Evolutionary conservation across 1,140 invertebrate genomes (phyloP), one percentile per base, ranked within the genome.

Genomic region (Drosophila lacertosa): DNA sequence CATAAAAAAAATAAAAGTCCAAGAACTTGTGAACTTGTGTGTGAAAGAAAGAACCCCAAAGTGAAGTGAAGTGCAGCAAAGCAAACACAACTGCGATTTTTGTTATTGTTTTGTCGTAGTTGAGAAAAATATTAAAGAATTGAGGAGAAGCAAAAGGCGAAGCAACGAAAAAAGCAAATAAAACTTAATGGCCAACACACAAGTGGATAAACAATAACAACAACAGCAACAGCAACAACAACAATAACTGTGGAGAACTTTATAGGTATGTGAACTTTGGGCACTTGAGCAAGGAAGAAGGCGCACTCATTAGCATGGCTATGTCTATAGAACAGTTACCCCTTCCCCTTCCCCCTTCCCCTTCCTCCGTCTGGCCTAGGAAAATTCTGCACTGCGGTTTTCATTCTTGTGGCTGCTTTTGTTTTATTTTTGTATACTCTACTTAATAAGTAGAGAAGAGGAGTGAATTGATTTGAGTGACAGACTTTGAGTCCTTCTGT

Each of bases 51-150:
- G 71, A 63, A 62, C 66, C 58, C 54, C 67, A 22, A 82, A 80
- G 71, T 72, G 71, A 50, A 68, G 77, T 86, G 76, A 81, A 84
- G 77, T 86, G 81, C 48, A 69, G 33, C 44, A 57, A 33, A 64
- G 40, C 29, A 32, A 50, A 32, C 20, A 51, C n/a, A 65, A 15
- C 20, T 45, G 40, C 50, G 26, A 64, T 64, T 64, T 69, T 59
- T 55, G 50, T 69, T 69, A 64, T 69, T 69, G 59, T 64, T 64
- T 63, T 33, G 54, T n/a, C n/a, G 42, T 66, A 48, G 42, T 33
- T 48, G 33, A 37, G 33, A 50, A 51, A 42, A 51, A 42, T 48
- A 65, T 40, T 35, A 26, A 59, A 26, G 57, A 47, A 55, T n/a
- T n/a, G n/a, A 15, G 33, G 39, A 59, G 39, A 18, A 53, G 48